Percentiles rank a stretch among this genome's conserved stretches.
Evolutionary conservation across 2,113 vertebrate genomes (phyloP).

Genomic region (Pluvianellus socialis): DNA sequence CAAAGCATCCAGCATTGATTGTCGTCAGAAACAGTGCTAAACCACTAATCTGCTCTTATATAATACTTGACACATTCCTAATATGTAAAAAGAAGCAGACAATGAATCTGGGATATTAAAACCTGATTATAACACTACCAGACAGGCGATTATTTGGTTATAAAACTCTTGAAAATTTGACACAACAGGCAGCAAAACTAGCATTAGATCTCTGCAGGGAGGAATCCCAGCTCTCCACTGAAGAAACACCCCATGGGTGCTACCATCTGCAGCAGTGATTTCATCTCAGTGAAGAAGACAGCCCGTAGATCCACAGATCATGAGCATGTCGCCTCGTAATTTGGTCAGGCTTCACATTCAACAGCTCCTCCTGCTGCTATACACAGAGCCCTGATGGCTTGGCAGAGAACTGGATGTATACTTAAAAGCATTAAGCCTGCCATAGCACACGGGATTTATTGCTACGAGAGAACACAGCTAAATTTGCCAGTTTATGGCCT

Average conservation of each 20-base stretch:
- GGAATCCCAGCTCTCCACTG: not conserved
- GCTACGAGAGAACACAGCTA: not conserved
- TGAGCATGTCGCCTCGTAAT: fast-evolving
- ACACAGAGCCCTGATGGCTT: fast-evolving
- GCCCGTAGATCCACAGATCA: not conserved
- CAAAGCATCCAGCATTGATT: not conserved
- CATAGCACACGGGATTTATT: not conserved
- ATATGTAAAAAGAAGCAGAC: not conserved
- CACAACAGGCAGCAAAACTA: not conserved
- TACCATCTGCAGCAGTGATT: not conserved
- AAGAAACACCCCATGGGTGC: not conserved
- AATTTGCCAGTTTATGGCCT: not conserved
- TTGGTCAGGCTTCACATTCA: not conserved
- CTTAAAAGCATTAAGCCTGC: not conserved
- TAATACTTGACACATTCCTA: not conserved
- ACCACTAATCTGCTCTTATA: not conserved
- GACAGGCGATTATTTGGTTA: not conserved
- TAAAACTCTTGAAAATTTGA: not conserved
- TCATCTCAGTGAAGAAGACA: not conserved
- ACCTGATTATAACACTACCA: not conserved
- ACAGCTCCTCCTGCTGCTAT: not conserved
- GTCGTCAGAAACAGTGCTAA: not conserved
- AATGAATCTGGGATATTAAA: not conserved
- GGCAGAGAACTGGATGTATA: not conserved
- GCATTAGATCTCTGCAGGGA: not conserved